Percentiles rank a stretch among this genome's conserved stretches.
phyloP scores from a whole-genome alignment of 2,888 invertebrate species.

The Cephus sareptanus region DNA sequence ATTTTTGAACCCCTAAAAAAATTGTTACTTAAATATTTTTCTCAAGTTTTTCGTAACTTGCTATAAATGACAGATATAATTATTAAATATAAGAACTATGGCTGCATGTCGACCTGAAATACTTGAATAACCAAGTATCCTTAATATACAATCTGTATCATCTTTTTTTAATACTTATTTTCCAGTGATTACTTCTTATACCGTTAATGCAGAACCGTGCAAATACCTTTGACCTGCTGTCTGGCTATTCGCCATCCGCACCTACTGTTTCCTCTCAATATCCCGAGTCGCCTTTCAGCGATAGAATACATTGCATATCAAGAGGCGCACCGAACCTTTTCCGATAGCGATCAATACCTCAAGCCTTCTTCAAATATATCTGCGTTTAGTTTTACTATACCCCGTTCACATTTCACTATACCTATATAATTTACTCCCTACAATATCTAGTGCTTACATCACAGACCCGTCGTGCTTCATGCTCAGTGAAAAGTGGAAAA shows the following conservation, averaged over 20 bases:
- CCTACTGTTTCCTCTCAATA: background rate
- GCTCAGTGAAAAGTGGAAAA: background rate
- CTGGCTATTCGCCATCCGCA: background rate
- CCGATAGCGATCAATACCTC: constrained; percentile 17
- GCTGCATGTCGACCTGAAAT: background rate
- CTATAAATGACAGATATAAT: background rate
- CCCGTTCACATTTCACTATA: background rate
- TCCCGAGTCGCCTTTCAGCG: background rate
- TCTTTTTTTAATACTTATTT: background rate
- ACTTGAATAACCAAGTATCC: background rate
- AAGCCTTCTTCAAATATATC: constrained; percentile 17
- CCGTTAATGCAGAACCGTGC: background rate
- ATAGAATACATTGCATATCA: constrained; percentile 20
- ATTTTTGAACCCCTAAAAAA: background rate
- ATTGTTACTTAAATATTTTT: background rate
- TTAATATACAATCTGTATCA: background rate
- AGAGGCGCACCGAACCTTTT: constrained; percentile 7
- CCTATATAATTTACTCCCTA: background rate
- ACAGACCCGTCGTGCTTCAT: background rate
- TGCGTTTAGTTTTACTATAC: constrained; percentile 3
- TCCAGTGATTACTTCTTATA: background rate
- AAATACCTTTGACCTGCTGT: background rate
- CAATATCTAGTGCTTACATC: background rate
- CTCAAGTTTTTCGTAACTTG: background rate
- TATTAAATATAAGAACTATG: background rate